Base-by-base conservation (phyloP, 2,888 invertebrate genomes). In the Parascotia fuliginaria region DNA sequence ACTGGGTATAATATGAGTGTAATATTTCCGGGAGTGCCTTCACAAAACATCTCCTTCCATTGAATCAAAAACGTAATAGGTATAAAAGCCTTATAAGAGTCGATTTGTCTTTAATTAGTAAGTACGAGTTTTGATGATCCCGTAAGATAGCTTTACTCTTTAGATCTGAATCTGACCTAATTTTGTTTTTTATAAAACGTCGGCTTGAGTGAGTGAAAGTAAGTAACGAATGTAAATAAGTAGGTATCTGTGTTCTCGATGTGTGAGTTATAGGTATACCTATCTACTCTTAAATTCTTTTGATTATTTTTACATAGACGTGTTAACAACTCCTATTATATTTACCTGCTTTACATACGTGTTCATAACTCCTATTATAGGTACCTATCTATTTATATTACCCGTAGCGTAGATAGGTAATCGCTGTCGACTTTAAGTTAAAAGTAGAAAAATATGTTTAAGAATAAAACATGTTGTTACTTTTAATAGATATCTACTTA, bases 21-120 rank as follows among this genome's bases (percentile, higher is more conserved):
- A 56, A 62, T 83, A 83, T 85, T 86, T 85, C 87, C 86, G 84
- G 78, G 73, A 75, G 75, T 77, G 69, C 66, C 65, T 77, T 79
- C 72, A 82, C 83, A 83, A 87, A 83, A 79, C 80, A 79, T 78
- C 79, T 78, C 81, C 78, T 83, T 82, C 52, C 79, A 85, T 82
- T 82, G 77, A 87, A 84, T 84, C 78, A 81, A 79, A 82, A 80
- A 83, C 77, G 80, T 81, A 85, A 82, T 83, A 77, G n/a, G 80
- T 79, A 80, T 83, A 83, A 77, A 79, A 75, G 73, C 78, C 80
- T 79, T 80, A 75, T 77, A 77, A 75, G 73, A 79, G 75, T 74
- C 75, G 76, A 84, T 82, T 83, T 84, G 79, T 82, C 83, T 81
- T 71, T 67, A n/a, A 19, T 19, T 19, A 5, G n/a, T n/a, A 68